These are phyloP conservation scores for Epiblema foenella DNA, from an alignment of 2,888 invertebrate species.

Conservation along the genomic window DNA sequence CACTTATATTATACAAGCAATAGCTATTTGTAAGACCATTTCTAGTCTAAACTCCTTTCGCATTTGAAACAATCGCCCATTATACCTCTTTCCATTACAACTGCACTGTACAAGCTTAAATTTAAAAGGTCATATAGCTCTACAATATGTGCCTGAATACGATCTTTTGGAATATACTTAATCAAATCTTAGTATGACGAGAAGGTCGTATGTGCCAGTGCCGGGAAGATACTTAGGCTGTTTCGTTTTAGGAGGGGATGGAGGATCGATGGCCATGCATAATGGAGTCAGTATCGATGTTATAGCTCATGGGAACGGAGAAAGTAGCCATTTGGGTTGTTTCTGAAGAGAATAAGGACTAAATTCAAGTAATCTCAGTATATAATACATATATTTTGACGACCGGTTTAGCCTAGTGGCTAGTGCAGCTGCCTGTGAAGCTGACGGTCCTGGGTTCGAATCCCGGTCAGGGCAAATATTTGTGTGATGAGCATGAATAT, in stretches of 20 bases:
- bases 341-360: slow-evolving; percentile 2
- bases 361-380: too few relatives aligned
- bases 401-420: too few relatives aligned
- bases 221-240: neutral
- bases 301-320: slow-evolving; percentile 23
- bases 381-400: too few relatives aligned
- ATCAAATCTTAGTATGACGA: neutral
- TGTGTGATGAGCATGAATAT: too few relatives aligned
- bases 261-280: slow-evolving; percentile 46
- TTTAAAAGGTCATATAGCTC: slow-evolving; percentile 1
- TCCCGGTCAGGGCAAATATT: too few relatives aligned
- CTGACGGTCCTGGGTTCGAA: too few relatives aligned
- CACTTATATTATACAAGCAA: slow-evolving; percentile 2
- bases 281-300: slow-evolving; percentile 40
- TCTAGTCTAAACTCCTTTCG: slow-evolving; percentile 22
- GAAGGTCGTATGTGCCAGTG: neutral
- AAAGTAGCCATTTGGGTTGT: slow-evolving; percentile 18
- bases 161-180: neutral
- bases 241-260: neutral
- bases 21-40: slow-evolving; percentile 24
- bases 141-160: neutral
- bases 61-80: slow-evolving; percentile 30
- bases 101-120: slow-evolving; percentile 18
- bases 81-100: slow-evolving; percentile 27
- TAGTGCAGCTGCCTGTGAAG: too few relatives aligned